phyloP scores from a whole-genome alignment of 1,140 invertebrate species.

The Zaprionus lachaisei region DNA sequence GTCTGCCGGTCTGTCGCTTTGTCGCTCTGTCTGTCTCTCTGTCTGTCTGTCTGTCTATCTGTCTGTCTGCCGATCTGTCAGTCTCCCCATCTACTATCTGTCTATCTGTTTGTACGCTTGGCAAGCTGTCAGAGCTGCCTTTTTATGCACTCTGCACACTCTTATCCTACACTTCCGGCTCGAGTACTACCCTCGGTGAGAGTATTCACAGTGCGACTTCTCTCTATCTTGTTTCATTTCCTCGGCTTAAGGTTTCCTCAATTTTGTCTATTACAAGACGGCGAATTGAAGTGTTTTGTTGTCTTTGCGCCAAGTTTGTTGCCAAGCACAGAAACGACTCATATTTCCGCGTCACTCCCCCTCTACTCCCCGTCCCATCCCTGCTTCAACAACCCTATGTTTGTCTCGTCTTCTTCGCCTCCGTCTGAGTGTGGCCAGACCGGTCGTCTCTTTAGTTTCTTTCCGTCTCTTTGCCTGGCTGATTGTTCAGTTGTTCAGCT shows the following conservation, averaged over 20 bases:
- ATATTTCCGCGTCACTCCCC: conserved; percentile 13
- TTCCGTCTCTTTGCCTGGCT: conserved; percentile 42
- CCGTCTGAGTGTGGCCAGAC: conserved; percentile 26
- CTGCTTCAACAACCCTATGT: conserved; percentile 5
- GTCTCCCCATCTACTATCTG: not conserved
- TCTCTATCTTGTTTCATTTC: not conserved
- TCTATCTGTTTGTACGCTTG: not conserved
- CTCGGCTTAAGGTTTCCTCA: conserved; percentile 41
- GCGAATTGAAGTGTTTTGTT: conserved; percentile 53
- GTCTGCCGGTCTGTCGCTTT: not conserved
- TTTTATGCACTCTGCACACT: conserved; percentile 18
- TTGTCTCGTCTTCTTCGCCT: not conserved
- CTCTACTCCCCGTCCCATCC: not conserved
- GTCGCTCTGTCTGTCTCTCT: not conserved
- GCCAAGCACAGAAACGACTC: conserved; percentile 44
- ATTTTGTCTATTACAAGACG: conserved; percentile 49
- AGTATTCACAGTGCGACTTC: conserved; percentile 14
- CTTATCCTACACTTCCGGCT: not conserved
- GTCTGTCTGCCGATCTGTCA: not conserved
- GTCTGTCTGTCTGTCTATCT: not conserved
- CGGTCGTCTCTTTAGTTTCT: conserved; percentile 35
- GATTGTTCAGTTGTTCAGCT: conserved; percentile 34
- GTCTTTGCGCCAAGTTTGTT: conserved; percentile 42
- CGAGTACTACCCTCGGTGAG: not conserved
- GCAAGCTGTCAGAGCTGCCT: not conserved